Conservation (phyloP, 2,888 invertebrate genomes). For the Agriopis aurantiaria region DNA sequence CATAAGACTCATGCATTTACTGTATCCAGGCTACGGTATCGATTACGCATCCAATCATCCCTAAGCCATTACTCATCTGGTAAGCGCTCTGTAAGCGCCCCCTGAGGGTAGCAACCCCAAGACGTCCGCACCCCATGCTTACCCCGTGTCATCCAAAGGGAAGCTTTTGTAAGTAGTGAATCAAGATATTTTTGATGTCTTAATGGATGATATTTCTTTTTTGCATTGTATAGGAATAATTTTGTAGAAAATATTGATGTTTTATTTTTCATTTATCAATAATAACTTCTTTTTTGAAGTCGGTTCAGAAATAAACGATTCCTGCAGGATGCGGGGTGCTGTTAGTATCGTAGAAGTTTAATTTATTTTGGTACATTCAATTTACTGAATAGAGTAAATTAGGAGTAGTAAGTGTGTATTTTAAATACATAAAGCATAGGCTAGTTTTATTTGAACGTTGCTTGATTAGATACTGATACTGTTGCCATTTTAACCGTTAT, state of each 20-base stretch:
- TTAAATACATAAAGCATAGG: too few relatives aligned
- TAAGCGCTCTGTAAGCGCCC: constrained; percentile 38
- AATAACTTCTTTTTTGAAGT: not conserved
- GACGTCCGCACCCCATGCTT: constrained; percentile 37
- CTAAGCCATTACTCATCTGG: constrained; percentile 46
- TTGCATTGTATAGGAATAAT: constrained; percentile 4
- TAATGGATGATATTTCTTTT: constrained; percentile 27
- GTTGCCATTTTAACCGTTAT: too few relatives aligned
- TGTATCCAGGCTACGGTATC: constrained; percentile 30
- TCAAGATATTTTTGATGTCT: constrained; percentile 34
- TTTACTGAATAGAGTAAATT: too few relatives aligned
- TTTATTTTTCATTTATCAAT: constrained; percentile 2
- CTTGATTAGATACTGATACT: too few relatives aligned
- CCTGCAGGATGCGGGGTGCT: too few relatives aligned
- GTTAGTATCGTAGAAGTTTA: too few relatives aligned
- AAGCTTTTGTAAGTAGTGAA: constrained; percentile 23
- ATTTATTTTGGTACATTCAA: too few relatives aligned
- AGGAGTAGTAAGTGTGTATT: too few relatives aligned
- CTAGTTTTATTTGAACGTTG: too few relatives aligned
- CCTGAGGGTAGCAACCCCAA: constrained; percentile 24
- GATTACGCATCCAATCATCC: constrained; percentile 48
- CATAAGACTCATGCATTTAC: constrained; percentile 8
- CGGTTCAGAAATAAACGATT: too few relatives aligned
- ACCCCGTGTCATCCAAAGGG: constrained; percentile 29
- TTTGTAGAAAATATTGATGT: not conserved